Evolutionary conservation across 2,888 invertebrate species (phyloP).

Genomic region (Hemistola chrysoprasaria): DNA sequence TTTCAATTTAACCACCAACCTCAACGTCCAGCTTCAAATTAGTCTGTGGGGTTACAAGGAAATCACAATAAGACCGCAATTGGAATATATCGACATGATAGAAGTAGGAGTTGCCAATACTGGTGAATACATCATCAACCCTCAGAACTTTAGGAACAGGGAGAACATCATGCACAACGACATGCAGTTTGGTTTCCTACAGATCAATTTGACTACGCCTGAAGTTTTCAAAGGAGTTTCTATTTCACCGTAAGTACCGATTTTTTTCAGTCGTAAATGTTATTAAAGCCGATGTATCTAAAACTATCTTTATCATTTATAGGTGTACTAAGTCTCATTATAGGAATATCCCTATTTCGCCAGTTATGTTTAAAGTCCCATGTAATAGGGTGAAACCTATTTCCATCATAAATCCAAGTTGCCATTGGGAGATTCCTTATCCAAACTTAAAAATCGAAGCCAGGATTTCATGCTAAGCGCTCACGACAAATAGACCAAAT

Average conservation of each 20-base stretch:
- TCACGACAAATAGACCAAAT: too few species aligned
- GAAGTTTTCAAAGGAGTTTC: constrained; percentile 83
- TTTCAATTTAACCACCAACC: constrained; percentile 91
- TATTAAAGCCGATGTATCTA: too few species aligned
- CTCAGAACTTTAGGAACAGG: constrained; percentile 86
- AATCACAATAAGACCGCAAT: constrained; percentile 89
- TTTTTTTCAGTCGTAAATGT: too few species aligned
- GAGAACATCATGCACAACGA: constrained; percentile 87
- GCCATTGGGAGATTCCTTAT: too few species aligned
- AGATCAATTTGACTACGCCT: constrained; percentile 93
- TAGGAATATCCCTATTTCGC: too few species aligned
- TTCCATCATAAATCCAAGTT: too few species aligned
- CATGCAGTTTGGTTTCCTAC: constrained; percentile 93
- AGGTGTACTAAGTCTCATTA: too few species aligned
- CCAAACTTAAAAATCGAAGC: too few species aligned
- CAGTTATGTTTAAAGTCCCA: too few species aligned
- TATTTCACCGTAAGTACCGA: constrained; percentile 87
- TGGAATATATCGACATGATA: constrained; percentile 90
- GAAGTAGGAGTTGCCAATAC: constrained; percentile 85
- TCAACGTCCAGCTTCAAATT: constrained; percentile 89
- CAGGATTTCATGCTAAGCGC: too few species aligned
- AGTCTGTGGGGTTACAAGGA: constrained; percentile 96
- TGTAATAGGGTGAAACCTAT: too few species aligned
- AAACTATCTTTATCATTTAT: too few species aligned
- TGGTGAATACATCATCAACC: constrained; percentile 88